Percentiles rank a stretch among this genome's conserved stretches.
phyloP scores from a whole-genome alignment of 2,113 vertebrate species.

The Telmatochromis sp. region DNA sequence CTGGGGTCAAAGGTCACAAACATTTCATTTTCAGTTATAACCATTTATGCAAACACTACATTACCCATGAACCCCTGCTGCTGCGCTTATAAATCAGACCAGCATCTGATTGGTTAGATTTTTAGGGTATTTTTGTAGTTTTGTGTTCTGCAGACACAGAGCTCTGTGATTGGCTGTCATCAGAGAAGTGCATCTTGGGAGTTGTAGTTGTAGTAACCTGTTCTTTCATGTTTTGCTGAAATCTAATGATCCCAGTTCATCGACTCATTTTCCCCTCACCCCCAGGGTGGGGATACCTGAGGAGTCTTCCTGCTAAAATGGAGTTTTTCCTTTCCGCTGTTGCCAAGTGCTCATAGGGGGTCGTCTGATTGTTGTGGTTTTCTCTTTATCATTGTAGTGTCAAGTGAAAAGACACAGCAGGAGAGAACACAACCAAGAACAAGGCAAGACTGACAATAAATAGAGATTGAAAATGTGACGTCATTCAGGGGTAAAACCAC shows the following conservation, averaged over 20 bases:
- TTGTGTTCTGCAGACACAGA: background rate
- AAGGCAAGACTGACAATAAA: background rate
- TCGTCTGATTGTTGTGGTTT: background rate
- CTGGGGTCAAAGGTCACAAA: constrained; percentile 6
- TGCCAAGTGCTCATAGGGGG: background rate
- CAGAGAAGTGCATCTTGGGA: background rate
- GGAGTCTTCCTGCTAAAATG: background rate
- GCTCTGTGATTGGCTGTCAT: background rate
- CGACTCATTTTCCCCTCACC: background rate
- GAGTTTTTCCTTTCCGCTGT: background rate
- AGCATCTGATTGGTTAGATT: background rate
- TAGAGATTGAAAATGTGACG: background rate
- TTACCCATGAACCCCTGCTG: background rate
- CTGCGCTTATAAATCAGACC: background rate
- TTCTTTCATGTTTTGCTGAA: background rate
- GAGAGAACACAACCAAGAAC: background rate
- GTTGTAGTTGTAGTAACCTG: background rate
- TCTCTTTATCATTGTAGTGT: background rate
- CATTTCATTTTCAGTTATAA: background rate
- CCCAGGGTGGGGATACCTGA: background rate
- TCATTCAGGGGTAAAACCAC: background rate
- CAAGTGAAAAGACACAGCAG: background rate
- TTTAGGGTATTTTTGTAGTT: background rate
- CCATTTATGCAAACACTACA: background rate
- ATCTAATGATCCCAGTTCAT: background rate